Evolutionary conservation across 1,140 invertebrate genomes (phyloP), one percentile per base, ranked within the genome.

Genomic region (Drosophila pseudoananassae): DNA sequence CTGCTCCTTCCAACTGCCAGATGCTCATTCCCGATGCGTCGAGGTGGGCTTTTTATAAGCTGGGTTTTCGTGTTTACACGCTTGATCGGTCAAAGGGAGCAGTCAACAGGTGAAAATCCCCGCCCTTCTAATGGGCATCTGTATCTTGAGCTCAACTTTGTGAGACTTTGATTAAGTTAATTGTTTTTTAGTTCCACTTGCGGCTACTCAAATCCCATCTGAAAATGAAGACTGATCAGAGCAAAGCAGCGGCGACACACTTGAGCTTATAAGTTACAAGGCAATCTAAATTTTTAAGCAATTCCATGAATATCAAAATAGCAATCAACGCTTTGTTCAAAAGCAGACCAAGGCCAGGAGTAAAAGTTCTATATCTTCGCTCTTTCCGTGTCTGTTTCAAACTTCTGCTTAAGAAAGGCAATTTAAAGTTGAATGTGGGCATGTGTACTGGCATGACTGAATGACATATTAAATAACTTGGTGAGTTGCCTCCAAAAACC

Each of bases 251-350:
- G 31, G 15, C 17, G 14, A 31, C 46, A 56, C 57, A 52, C 64
- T 63, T 45, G 7, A 56, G 50, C 52, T 77, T 80, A 56, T 52
- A 85, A 85, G 63, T 77, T 70, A 46, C 31, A 31, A 47, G 63
- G 59, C 73, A 77, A 80, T 85, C 64, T 85, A 85, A 80, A 85
- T 84, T 80, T 80, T 77, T 74, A 84, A 84, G 60, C 73, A 77
- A 80, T 85, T 85, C 81, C 76, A 85, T 85, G 81, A 84, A 84
- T 84, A 85, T 70, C 68, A 80, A 84, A 84, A 46, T 54, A 77
- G 76, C 68, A 85, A 85, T 84, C 76, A 84, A 65, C 81, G 66
- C 76, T 65, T 40, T 66, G 40, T 52, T 49, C 60, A 57, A 43
- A 52, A 46, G 5, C 31, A 43, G 53, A 50, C 47, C 20, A 50